Evolutionary conservation across 2,113 vertebrate genomes (phyloP).

Genomic region (Piprites chloris): DNA sequence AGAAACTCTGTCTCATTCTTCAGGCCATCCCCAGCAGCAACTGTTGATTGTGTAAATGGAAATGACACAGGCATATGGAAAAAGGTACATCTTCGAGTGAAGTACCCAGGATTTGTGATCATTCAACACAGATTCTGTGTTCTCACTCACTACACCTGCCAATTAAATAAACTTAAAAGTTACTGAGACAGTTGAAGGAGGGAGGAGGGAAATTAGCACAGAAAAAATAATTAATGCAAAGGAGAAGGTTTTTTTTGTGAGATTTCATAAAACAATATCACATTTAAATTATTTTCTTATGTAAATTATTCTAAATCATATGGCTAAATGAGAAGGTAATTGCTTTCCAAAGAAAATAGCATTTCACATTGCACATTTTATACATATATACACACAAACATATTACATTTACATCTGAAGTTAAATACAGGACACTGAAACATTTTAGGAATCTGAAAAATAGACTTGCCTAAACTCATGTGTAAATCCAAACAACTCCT

Average conservation of each 20-base stretch:
- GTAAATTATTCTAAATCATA: not conserved
- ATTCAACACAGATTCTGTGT: not conserved
- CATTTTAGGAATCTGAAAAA: not conserved
- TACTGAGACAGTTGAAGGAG: not conserved
- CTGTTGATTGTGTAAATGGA: not conserved
- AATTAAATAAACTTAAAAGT: not conserved
- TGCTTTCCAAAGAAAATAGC: not conserved
- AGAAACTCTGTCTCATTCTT: too few relatives aligned
- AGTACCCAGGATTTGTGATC: not conserved
- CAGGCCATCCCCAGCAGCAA: too few relatives aligned
- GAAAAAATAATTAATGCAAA: not conserved
- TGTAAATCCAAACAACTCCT: not conserved
- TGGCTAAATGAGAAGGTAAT: not conserved
- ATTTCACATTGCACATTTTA: not conserved
- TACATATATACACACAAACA: not conserved
- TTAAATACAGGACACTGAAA: not conserved
- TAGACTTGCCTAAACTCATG: not conserved
- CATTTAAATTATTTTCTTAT: not conserved
- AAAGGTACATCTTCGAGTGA: not conserved
- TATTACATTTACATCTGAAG: not conserved
- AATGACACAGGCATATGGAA: not conserved
- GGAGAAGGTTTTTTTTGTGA: not conserved
- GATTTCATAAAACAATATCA: not conserved
- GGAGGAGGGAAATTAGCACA: not conserved
- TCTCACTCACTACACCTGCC: not conserved